Evolutionary conservation across 2,888 invertebrate species (phyloP).

Genomic region (Hyles lineata): DNA sequence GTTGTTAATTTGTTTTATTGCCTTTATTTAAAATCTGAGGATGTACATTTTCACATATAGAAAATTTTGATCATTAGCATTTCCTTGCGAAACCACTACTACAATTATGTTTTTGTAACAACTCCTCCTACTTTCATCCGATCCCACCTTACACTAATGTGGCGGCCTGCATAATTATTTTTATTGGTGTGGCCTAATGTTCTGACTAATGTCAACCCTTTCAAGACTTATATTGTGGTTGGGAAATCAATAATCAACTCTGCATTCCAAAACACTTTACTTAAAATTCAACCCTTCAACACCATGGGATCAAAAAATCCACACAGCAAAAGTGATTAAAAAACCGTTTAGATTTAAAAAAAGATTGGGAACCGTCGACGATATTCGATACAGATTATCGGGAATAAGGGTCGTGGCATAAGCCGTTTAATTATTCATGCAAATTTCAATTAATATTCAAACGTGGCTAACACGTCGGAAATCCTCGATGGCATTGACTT

Average conservation of each 20-base stretch:
- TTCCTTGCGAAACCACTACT: too few species aligned
- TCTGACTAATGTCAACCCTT: too few species aligned
- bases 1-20: background rate
- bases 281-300: background rate
- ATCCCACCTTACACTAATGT: too few species aligned
- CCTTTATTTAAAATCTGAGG: background rate
- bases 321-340: conserved; percentile 1
- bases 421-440: conserved; percentile 25
- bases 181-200: too few species aligned
- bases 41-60: too few species aligned
- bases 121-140: too few species aligned
- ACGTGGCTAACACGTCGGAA: conserved; percentile 7
- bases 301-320: background rate
- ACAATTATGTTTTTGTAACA: too few species aligned
- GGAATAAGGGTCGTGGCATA: conserved; percentile 20
- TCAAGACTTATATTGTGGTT: too few species aligned
- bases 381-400: conserved; percentile 23
- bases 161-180: too few species aligned
- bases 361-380: conserved; percentile 2
- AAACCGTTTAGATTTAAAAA: background rate
- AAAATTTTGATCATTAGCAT: too few species aligned
- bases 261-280: background rate
- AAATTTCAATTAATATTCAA: conserved; percentile 26
- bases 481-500: conserved; percentile 25
- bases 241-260: too few species aligned